Base-by-base conservation (phyloP, 2,797 vertebrate species). In the Lateolabrax maculatus region DNA sequence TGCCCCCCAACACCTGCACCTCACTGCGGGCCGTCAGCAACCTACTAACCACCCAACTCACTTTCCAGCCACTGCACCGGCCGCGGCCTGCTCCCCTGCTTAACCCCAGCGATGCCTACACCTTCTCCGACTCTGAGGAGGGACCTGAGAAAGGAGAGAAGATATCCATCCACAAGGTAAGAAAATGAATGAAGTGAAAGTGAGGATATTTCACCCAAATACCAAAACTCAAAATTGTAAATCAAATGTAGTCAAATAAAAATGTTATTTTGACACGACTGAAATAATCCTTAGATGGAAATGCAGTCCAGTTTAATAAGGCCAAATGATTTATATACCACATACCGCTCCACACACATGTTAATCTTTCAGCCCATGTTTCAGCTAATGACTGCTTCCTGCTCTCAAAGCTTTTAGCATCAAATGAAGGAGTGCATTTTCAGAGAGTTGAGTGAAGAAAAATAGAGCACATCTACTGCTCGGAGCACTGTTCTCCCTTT, bases 1-100 rank as follows among this genome's bases (percentile, higher is more conserved):
- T 99, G 80, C 98, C 98, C 7, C 96, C 97, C 23, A 97, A 98
- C 0, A 98, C 97, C 78, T 98, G 97, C 94, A 98, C 97, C 0
- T 98, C 98, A 0, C 90, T 99, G 83, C 94, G 97, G 81, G 97
- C 98, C 0, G 98, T 99, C 75, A 99, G 98, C 93, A 99, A 98
- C 90, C 95, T 99, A 83, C 97, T 99, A 3, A 98, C 95, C 84
- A 98, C 98, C 0, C 98, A 99, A 90, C 93, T 99, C 84, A 98
- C 97, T 85, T 97, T 99, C 94, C 98, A 98, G 87, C 96, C 98
- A 1, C 92, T 98, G 79, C 97, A 99, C 90, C 97, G 96, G 83
- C 96, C 97, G 6, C 95, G 98, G 65, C 90, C 89, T 11, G 73
- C 77, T 60, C 80, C 87, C 68, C 83, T 90, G 95, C 96, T 43